Base-by-base conservation (phyloP, 2,888 invertebrate genomes). In the Drosophila glabriapex region DNA sequence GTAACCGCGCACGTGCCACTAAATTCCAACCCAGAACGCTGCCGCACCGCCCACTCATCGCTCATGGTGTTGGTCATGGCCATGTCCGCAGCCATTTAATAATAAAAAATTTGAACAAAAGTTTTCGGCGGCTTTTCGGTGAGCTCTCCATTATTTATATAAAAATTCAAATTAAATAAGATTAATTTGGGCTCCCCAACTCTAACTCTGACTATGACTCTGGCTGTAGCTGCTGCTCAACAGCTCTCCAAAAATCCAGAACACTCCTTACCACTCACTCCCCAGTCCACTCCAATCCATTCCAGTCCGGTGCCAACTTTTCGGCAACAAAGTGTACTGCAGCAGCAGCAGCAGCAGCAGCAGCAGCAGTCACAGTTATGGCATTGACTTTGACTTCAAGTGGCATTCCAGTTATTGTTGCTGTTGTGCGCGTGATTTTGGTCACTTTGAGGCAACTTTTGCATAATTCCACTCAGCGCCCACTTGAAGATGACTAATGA, bases 81-180 rank as follows among this genome's bases (percentile, higher is more conserved):
- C 41, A 43, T 87, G 70, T 85, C 77, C 83, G 66, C 76, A 73
- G 76, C 80, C 82, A 82, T 89, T 89, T 89, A 91, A 89, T 85
- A 85, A 89, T 82, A 90, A 82, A 46, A 81, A 79, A 78, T 78
- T 68, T 81, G 37, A 89, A 84, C 83, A 79, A 86, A 91, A 90
- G 74, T 90, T 91, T 84, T 64, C 50, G 68, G 69, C 78, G 77
- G 76, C 78, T 76, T 73, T 76, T 73, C 49, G 65, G 49, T 59
- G 60, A 69, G 69, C 64, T 78, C 65, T 71, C 65, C 85, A 89
- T 91, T 90, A 91, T 90, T 91, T 90, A 85, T 83, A 85, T 77
- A 90, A 78, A 91, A 91, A 91, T 87, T 91, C 89, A 91, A 91
- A 91, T 91, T 89, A 92, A 92, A 91, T 86, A 91, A 89, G 92